Conservation (phyloP, 2,113 vertebrate genomes). For the Myotis lucifugus region DNA sequence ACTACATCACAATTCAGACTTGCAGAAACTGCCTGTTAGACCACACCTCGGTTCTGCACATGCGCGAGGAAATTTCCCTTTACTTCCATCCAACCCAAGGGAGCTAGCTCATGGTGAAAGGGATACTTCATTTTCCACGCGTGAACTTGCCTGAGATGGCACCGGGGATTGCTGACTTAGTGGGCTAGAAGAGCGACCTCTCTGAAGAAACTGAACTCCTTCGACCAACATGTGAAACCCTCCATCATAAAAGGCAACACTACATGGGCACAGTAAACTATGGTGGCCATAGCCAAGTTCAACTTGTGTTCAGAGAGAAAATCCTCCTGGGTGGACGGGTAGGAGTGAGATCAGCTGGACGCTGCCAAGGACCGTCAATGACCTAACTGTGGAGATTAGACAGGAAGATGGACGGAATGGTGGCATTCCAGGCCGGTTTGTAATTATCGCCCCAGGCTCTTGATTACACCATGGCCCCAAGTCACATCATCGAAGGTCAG, state of each 20-base stretch:
- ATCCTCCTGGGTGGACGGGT: neutral
- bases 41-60: conserved; percentile 53
- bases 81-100: conserved; percentile 27
- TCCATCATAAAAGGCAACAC: neutral
- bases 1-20: conserved; percentile 64
- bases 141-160: conserved; percentile 43
- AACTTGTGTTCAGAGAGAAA: conserved; percentile 54
- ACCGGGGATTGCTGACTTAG: conserved; percentile 44
- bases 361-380: conserved; percentile 51
- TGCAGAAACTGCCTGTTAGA: conserved; percentile 49
- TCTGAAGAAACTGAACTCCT: conserved; percentile 71
- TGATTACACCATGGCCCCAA: conserved; percentile 78
- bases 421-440: conserved; percentile 74
- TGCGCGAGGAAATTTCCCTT: conserved; percentile 60
- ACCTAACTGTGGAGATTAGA: conserved; percentile 53
- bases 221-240: conserved; percentile 43
- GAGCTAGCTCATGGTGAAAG: conserved; percentile 70
- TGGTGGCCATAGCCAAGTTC: neutral
- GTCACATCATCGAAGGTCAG: conserved; percentile 79
- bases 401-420: conserved; percentile 53
- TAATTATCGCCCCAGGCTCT: conserved; percentile 77
- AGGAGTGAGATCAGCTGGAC: neutral
- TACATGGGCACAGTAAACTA: neutral
- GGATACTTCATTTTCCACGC: neutral
- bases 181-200: conserved; percentile 43